Evolutionary conservation across 2,113 vertebrate species (phyloP).

Genomic region (Hepsetus odoe): DNA sequence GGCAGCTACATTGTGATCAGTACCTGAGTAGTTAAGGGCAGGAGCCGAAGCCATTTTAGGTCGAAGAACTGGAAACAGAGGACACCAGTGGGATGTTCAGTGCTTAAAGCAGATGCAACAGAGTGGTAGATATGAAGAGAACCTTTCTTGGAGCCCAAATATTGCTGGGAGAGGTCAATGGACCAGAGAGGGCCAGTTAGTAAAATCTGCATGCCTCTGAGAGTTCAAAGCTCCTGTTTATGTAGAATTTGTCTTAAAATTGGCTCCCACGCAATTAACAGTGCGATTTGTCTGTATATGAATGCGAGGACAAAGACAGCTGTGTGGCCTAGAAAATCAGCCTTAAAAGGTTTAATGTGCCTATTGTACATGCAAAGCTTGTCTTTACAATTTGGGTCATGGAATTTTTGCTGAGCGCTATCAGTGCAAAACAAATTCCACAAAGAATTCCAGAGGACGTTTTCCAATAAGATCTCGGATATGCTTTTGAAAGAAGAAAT

Average conservation of each 20-base stretch:
- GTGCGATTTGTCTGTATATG: background rate
- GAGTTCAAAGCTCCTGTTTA: background rate
- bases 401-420: background rate
- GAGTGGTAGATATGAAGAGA: background rate
- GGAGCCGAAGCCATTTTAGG: constrained; percentile 92
- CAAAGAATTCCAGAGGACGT: background rate
- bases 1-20: constrained; percentile 10
- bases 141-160: background rate
- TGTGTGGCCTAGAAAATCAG: background rate
- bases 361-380: background rate
- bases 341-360: background rate
- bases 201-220: background rate
- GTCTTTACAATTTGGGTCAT: background rate
- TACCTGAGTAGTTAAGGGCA: constrained; percentile 89
- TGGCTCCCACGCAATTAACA: background rate
- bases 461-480: background rate
- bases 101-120: background rate
- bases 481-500: background rate
- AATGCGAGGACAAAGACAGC: background rate
- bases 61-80: constrained; percentile 87
- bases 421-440: background rate
- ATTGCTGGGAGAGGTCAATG: background rate
- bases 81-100: constrained; percentile 54
- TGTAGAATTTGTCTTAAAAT: background rate
- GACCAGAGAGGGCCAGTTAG: background rate